Conservation (phyloP, 2,797 vertebrate species). For the Clarias laeviceps region DNA sequence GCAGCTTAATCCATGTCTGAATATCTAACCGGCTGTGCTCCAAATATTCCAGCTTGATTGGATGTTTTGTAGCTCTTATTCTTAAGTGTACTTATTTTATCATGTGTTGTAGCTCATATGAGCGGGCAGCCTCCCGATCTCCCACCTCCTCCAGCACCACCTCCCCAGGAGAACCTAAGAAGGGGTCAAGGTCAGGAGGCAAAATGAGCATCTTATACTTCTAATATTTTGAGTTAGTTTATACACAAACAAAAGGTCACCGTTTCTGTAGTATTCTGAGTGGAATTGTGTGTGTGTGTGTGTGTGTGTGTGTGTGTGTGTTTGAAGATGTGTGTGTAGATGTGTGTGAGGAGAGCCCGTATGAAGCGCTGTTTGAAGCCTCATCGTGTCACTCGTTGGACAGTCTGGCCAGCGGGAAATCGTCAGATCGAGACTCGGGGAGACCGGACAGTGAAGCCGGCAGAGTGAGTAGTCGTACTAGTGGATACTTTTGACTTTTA, state of each 20-base stretch:
- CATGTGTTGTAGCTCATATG: slow-evolving; percentile 70
- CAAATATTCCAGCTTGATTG: neutral
- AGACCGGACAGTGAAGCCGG: slow-evolving; percentile 81
- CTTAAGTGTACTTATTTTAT: neutral
- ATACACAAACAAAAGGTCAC: neutral
- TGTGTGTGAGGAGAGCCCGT: slow-evolving; percentile 89
- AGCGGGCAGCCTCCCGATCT: slow-evolving; percentile 72
- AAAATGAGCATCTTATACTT: neutral
- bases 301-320: slow-evolving; percentile 78
- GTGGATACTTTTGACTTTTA: too few species aligned
- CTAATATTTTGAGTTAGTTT: neutral
- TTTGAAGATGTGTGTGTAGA: slow-evolving; percentile 69
- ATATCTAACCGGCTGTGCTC: neutral
- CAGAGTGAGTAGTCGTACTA: slow-evolving; percentile 65
- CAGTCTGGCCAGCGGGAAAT: slow-evolving; percentile 90
- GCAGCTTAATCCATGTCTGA: neutral
- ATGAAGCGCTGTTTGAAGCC: slow-evolving; percentile 91
- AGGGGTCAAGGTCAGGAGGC: slow-evolving; percentile 63
- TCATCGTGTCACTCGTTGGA: slow-evolving; percentile 94
- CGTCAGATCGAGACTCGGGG: slow-evolving; percentile 87
- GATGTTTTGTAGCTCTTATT: neutral
- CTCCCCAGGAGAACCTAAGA: slow-evolving; percentile 73
- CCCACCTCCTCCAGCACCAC: slow-evolving; percentile 74
- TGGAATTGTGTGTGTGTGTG: slow-evolving; percentile 52
- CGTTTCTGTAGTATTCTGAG: neutral